Base-by-base conservation (phyloP, 2,113 vertebrate genomes). In the Actenoides hombroni region DNA sequence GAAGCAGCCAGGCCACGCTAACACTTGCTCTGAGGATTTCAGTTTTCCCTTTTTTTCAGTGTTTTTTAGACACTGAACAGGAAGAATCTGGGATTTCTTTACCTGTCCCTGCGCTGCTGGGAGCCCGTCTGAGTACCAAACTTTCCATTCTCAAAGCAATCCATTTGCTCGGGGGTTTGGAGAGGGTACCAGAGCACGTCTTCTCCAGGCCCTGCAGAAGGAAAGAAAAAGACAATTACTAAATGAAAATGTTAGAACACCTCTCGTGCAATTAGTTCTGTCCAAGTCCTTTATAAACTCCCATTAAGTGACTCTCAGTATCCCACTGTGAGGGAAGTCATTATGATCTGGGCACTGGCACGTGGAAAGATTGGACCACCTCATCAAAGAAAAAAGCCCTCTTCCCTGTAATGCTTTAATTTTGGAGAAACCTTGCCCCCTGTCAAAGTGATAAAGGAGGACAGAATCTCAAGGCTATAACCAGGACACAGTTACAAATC, bases 91-190 rank as follows among this genome's bases (percentile, higher is more conserved):
- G n/a, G 18, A 35, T 37, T 63, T 73, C 68, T 79, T 91, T 91
- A 98, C 97, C 94, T 97, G 86, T 93, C 88, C 89, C 88, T 95
- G 89, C 91, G 97, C 56, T 98, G 98, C 95, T 99, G 99, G 35
- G 97, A 98, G 90, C 98, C 98, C 1, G 46, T 48, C 0, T 97
- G 94, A 93, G 98, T 96, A 59, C 97, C 97, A 92, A 98, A 98
- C 92, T 98, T 98, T 6, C 98, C 98, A 79, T 98, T 98, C 53
- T 98, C 90, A 77, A 98, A 98, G 68, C 93, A 95, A 65, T 98
- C 98, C 73, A 97, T 97, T 33, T 96, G 88, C 68, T 97, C 97
- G 40, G 95, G 97, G 88, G 29, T 63, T 21, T 77, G 82, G 63
- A 57, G 68, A 74, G 25, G 0, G 1, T 25, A 60, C 82, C 25